phyloP scores from a whole-genome alignment of 2,888 invertebrate species.

The Agapostemon virescens region DNA sequence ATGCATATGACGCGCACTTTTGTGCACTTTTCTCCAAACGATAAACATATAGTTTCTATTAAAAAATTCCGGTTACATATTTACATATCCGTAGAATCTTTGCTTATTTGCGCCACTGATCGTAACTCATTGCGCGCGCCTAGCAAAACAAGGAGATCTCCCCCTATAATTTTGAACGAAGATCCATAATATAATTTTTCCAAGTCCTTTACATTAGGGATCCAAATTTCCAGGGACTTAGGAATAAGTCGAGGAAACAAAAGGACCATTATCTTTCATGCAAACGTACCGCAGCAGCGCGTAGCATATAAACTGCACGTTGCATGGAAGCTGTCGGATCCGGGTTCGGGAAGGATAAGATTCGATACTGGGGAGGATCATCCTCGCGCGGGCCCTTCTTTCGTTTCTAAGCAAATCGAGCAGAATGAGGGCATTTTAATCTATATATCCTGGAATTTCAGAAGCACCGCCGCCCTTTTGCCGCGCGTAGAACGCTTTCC shows the following conservation, averaged over 20 bases:
- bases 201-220: neutral
- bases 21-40: too few species aligned
- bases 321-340: neutral
- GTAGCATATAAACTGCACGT: neutral
- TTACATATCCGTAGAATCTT: too few species aligned
- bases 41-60: too few species aligned
- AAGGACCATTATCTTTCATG: neutral
- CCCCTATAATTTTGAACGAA: neutral
- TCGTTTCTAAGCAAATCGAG: conserved; percentile 41
- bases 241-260: neutral
- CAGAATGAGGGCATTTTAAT: conserved; percentile 56
- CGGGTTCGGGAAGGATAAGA: conserved; percentile 5
- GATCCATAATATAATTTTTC: neutral
- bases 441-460: conserved; percentile 34
- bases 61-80: too few species aligned
- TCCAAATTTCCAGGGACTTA: neutral
- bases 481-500: conserved; percentile 20
- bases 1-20: too few species aligned
- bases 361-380: neutral
- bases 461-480: conserved; percentile 1
- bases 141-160: too few species aligned
- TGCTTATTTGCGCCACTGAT: too few species aligned
- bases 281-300: neutral
- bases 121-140: too few species aligned
- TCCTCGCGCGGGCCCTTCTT: conserved; percentile 15